These are phyloP conservation scores for Drosophila helvetica DNA, from an alignment of 2,888 invertebrate species.

Conservation along the genomic window DNA sequence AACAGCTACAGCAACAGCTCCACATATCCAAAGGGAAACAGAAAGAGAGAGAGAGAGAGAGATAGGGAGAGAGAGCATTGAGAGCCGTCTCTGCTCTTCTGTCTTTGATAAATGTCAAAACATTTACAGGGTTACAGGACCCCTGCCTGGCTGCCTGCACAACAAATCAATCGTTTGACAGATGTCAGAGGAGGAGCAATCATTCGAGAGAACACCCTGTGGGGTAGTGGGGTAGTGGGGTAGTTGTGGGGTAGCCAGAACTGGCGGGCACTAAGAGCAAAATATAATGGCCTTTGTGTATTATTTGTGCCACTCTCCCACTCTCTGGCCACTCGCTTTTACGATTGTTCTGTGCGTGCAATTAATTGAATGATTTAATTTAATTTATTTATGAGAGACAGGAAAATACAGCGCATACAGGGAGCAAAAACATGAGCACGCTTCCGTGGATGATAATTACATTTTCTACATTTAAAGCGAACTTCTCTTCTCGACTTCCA, in stretches of 20 bases:
- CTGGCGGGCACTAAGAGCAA: background rate
- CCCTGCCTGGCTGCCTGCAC: slow-evolving; percentile 15
- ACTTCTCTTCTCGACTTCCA: background rate
- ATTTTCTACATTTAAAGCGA: background rate
- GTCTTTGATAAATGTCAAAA: slow-evolving; percentile 65
- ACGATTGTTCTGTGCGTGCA: slow-evolving; percentile 7
- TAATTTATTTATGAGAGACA: slow-evolving; percentile 17
- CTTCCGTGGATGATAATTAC: background rate
- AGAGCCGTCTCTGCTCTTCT: slow-evolving; percentile 5
- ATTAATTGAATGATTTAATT: slow-evolving; percentile 36
- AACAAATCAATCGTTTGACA: slow-evolving; percentile 58
- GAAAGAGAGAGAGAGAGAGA: background rate
- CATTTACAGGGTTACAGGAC: slow-evolving; percentile 12
- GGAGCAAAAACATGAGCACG: background rate
- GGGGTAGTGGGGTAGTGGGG: background rate
- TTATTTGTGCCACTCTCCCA: background rate
- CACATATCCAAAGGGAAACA: background rate
- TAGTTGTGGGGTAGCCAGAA: too few species aligned
- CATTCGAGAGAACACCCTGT: background rate
- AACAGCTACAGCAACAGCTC: background rate
- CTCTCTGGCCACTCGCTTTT: background rate
- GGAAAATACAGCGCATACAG: background rate
- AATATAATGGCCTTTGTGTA: background rate
- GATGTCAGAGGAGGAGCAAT: slow-evolving; percentile 24
- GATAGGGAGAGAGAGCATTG: background rate